Percentiles rank a stretch among this genome's conserved stretches.
Conservation (phyloP, 2,797 vertebrate genomes). For the Anguilla anguilla region DNA sequence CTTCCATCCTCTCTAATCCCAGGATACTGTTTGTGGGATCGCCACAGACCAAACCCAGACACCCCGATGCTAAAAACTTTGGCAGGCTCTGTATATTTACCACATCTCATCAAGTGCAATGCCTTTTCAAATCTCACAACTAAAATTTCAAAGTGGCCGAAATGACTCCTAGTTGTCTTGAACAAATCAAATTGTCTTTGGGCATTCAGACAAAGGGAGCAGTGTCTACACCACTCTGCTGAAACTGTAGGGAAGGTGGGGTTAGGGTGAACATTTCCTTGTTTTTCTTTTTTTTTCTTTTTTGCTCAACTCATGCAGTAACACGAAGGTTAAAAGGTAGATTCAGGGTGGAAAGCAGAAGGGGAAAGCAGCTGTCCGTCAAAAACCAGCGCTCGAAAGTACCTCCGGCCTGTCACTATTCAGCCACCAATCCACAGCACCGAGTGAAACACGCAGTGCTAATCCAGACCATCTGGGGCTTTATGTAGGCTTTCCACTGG, state of each 20-base stretch:
- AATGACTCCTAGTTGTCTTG: not conserved
- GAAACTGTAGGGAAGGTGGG: not conserved
- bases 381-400: not conserved
- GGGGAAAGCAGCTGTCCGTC: not conserved
- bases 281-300: not conserved
- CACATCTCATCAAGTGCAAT: not conserved
- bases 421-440: not conserved
- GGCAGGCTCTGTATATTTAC: not conserved
- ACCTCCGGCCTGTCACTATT: not conserved
- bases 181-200: not conserved
- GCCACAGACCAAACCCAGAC: not conserved
- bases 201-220: not conserved
- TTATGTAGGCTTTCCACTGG: not conserved
- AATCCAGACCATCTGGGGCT: constrained; percentile 5
- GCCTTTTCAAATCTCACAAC: not conserved
- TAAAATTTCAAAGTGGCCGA: not conserved
- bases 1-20: not conserved
- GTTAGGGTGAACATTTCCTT: not conserved
- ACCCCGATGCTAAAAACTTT: not conserved
- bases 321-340: not conserved
- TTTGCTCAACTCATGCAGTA: not conserved
- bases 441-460: not conserved
- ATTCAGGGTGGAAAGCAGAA: not conserved
- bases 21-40: not conserved
- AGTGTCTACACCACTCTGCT: not conserved